These are phyloP conservation scores for Gopherus evgoodei DNA, from an alignment of 2,113 vertebrate species.

Conservation along the genomic window DNA sequence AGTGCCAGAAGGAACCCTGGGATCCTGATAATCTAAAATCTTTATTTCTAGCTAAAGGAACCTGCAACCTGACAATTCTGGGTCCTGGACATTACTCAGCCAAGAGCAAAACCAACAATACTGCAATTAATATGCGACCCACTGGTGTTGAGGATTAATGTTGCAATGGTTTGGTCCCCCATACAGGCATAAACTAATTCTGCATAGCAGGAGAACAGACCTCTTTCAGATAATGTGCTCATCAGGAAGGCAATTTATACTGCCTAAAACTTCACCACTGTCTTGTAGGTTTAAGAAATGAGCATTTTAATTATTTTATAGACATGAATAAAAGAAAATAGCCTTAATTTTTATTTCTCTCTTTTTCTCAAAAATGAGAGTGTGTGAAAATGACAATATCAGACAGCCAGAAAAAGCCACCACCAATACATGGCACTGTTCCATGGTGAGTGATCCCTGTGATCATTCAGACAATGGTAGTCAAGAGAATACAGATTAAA, in stretches of 20 bases:
- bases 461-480: neutral
- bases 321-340: neutral
- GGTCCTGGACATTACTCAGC: neutral
- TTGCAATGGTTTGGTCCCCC: conserved; percentile 22
- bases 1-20: neutral
- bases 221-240: conserved; percentile 37
- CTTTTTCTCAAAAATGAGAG: neutral
- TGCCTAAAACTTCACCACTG: neutral
- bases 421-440: neutral
- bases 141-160: conserved; percentile 21
- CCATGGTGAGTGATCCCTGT: neutral
- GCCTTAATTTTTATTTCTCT: neutral
- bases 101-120: conserved; percentile 12
- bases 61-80: fast-evolving
- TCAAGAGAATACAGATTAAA: neutral
- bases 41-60: conserved; percentile 19
- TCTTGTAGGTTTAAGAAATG: neutral
- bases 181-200: conserved; percentile 55
- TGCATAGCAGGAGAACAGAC: conserved; percentile 40
- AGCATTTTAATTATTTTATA: conserved; percentile 16
- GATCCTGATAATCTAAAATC: neutral
- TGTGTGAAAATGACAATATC: neutral
- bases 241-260: conserved; percentile 45
- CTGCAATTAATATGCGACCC: conserved; percentile 27
- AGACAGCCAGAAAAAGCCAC: neutral